phyloP scores from a whole-genome alignment of 2,797 vertebrate genomes.

The Holocentrus rufus region DNA sequence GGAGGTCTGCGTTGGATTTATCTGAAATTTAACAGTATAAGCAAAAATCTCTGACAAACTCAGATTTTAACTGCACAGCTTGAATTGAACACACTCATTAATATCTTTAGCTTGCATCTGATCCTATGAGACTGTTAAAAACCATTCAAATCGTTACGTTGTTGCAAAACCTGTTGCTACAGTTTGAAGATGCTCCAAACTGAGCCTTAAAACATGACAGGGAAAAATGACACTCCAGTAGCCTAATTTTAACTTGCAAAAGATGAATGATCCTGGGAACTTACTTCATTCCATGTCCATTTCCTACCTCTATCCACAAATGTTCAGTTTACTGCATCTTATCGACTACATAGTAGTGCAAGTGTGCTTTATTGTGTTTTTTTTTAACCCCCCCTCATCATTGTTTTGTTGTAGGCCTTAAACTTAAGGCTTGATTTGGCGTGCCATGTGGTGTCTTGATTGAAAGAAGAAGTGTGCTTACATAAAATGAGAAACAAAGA shows the following conservation, averaged over 20 bases:
- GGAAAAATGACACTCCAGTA: conserved; percentile 7
- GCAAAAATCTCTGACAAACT: no score
- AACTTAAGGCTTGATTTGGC: conserved; percentile 1
- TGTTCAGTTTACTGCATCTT: conserved; percentile 54
- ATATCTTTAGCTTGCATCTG: conserved; percentile 4
- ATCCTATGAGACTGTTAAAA: conserved; percentile 15
- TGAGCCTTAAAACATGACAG: conserved; percentile 7
- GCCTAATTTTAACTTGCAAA: neutral
- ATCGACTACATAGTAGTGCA: conserved; percentile 8
- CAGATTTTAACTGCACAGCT: neutral
- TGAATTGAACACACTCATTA: no score
- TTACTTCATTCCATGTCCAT: conserved; percentile 37
- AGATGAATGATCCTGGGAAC: conserved; percentile 26
- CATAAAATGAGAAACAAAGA: conserved; percentile 25
- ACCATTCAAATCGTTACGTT: neutral
- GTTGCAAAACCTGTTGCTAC: conserved; percentile 6
- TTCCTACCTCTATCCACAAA: conserved; percentile 70
- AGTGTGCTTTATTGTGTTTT: neutral
- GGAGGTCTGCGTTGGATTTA: conserved; percentile 17
- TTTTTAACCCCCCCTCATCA: neutral
- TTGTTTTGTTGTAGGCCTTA: conserved; percentile 37
- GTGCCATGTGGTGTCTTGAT: conserved; percentile 32
- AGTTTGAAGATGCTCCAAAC: neutral
- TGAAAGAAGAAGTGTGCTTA: conserved; percentile 13
- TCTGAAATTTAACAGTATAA: neutral